phyloP scores from a whole-genome alignment of 2,888 invertebrate genomes.

The Thumatha senex region DNA sequence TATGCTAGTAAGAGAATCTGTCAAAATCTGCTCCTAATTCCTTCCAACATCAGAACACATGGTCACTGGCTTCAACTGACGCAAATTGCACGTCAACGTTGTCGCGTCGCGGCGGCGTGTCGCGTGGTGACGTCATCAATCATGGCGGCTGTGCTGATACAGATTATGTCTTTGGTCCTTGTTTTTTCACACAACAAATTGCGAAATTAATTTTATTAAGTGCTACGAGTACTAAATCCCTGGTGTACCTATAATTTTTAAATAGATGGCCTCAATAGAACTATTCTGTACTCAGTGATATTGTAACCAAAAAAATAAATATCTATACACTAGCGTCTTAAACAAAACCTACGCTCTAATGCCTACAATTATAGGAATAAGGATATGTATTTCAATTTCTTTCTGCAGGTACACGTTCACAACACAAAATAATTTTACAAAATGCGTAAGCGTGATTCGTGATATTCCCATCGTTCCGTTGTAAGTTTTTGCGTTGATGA shows the following conservation, averaged over 20 bases:
- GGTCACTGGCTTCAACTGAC: conserved; percentile 31
- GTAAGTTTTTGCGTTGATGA: too few relatives aligned
- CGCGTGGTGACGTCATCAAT: conserved; percentile 47
- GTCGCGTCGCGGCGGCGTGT: conserved; percentile 27
- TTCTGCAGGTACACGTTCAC: too few relatives aligned
- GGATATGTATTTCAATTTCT: too few relatives aligned
- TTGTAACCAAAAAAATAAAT: too few relatives aligned
- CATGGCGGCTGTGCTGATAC: conserved; percentile 35
- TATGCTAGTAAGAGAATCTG: too few relatives aligned
- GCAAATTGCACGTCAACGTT: conserved; percentile 51
- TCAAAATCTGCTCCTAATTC: background rate
- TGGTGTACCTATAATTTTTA: conserved; percentile 19
- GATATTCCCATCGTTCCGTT: too few relatives aligned
- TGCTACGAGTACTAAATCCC: conserved; percentile 24
- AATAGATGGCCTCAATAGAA: background rate
- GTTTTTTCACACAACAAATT: conserved; percentile 31
- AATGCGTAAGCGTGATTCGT: too few relatives aligned
- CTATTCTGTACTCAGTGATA: too few relatives aligned
- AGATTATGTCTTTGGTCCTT: conserved; percentile 34
- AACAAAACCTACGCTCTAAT: too few relatives aligned
- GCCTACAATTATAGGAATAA: too few relatives aligned
- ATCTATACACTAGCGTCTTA: too few relatives aligned
- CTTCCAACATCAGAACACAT: conserved; percentile 4
- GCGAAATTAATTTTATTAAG: conserved; percentile 35
- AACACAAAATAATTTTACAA: too few relatives aligned